Base-by-base conservation (phyloP, 2,797 vertebrate genomes). In the Alectoris magna region DNA sequence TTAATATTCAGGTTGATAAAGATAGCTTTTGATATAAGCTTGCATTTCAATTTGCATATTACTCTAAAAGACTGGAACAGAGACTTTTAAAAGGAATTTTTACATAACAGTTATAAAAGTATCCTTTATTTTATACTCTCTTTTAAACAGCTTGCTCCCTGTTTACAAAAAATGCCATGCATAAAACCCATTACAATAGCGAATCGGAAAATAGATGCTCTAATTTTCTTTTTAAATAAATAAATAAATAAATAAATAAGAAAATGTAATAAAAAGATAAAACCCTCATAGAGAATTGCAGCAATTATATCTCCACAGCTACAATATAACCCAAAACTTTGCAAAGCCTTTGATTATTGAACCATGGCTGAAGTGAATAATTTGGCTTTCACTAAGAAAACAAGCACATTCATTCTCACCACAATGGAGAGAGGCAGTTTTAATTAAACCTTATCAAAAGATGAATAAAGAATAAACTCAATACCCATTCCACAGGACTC, bases 361-460 rank as follows among this genome's bases (percentile, higher is more conserved):
- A 98, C 98, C 98, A 98, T 98, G 97, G 98, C 93, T 97, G 97
- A 98, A 98, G 98, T 98, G 98, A 99, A 98, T 98, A 98, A 98
- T 98, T 98, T 98, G 98, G 97, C 97, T 98, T 98, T 98, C 98
- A 98, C 97, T 98, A 97, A 98, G 98, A 98, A 98, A 99, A 98
- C 98, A 98, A 98, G 98, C 97, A 98, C 98, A 99, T 98, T 99
- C 98, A 98, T 98, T 98, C 98, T 97, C 95, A 96, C 94, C 97
- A 99, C 98, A 99, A 98, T 98, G 96, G 97, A 96, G 95, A 98
- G 98, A 98, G 98, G 98, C 98, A 98, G 98, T 98, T 98, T 99
- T 99, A 99, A 99, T 99, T 99, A 99, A 99, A 98, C 98, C 98
- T 98, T 98, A 99, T 98, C 98, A 98, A 98, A 98, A 98, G 98